Evolutionary conservation across 2,888 invertebrate species (phyloP).

Genomic region (Drosophila mercatorum): DNA sequence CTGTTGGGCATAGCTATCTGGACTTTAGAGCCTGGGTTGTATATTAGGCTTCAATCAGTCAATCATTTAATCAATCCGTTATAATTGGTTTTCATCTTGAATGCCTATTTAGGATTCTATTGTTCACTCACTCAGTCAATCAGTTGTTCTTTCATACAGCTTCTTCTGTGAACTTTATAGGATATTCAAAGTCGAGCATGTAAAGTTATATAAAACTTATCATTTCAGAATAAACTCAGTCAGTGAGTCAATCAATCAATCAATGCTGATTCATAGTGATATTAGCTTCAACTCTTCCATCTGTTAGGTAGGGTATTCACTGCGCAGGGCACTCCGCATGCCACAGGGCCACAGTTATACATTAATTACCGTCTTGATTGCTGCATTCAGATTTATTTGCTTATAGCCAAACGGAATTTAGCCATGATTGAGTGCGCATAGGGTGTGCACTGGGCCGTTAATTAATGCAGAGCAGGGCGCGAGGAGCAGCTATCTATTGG

Average conservation of each 20-base stretch:
- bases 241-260: too few relatives aligned
- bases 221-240: too few relatives aligned
- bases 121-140: background rate
- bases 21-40: too few relatives aligned
- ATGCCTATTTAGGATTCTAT: background rate
- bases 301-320: background rate
- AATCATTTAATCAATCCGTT: background rate
- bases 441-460: slow-evolving; percentile 52
- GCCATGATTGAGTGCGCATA: slow-evolving; percentile 40
- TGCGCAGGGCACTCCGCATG: slow-evolving; percentile 9
- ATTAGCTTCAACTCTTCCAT: too few relatives aligned
- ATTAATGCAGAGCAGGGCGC: slow-evolving; percentile 44
- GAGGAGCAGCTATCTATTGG: slow-evolving; percentile 22
- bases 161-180: background rate
- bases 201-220: too few relatives aligned
- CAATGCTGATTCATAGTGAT: too few relatives aligned
- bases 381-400: slow-evolving; percentile 28
- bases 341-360: background rate
- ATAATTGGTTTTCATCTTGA: background rate
- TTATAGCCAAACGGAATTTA: slow-evolving; percentile 27
- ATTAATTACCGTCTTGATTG: slow-evolving; percentile 7
- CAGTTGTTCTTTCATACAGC: too few relatives aligned
- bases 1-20: background rate
- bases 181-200: background rate
- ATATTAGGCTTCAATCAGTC: too few relatives aligned